Percentiles rank a stretch among this genome's conserved stretches.
These are phyloP conservation scores for Drosophila obscura DNA, from an alignment of 1,140 invertebrate genomes.

Conservation along the genomic window DNA sequence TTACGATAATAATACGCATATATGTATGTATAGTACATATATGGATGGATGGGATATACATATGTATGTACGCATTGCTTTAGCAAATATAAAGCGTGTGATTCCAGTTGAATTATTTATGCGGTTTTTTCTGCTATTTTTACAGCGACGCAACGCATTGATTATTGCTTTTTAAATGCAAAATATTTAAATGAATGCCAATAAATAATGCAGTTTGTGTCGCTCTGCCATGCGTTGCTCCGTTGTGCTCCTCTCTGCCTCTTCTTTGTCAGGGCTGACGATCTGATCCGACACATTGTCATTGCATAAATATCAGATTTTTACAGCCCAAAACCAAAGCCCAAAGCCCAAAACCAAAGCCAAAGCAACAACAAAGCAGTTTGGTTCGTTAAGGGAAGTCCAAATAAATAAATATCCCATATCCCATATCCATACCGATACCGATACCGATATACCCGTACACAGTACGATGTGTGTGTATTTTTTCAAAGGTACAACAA, in stretches of 20 bases:
- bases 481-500: too few relatives aligned
- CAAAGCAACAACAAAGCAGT: conserved; percentile 26
- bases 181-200: conserved; percentile 75
- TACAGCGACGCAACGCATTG: conserved; percentile 44
- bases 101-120: conserved; percentile 78
- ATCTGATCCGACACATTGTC: conserved; percentile 46
- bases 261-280: conserved; percentile 24
- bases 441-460: not conserved
- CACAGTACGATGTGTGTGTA: not conserved
- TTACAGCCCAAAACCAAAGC: conserved; percentile 34
- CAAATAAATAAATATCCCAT: conserved; percentile 33
- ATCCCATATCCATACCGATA: conserved; percentile 5
- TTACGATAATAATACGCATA: conserved; percentile 37
- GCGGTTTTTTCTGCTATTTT: conserved; percentile 63
- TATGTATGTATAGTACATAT: conserved; percentile 29
- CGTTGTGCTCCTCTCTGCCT: conserved; percentile 15
- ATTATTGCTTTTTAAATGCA: conserved; percentile 68
- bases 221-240: not conserved
- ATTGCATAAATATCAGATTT: conserved; percentile 71
- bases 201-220: conserved; percentile 69
- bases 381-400: conserved; percentile 30
- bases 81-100: conserved; percentile 63
- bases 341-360: not conserved
- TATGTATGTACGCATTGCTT: too few relatives aligned
- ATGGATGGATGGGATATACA: conserved; percentile 7